Evolutionary conservation across 1,140 invertebrate genomes (phyloP).

Genomic region (Pseudomyrmex dendroicus): DNA sequence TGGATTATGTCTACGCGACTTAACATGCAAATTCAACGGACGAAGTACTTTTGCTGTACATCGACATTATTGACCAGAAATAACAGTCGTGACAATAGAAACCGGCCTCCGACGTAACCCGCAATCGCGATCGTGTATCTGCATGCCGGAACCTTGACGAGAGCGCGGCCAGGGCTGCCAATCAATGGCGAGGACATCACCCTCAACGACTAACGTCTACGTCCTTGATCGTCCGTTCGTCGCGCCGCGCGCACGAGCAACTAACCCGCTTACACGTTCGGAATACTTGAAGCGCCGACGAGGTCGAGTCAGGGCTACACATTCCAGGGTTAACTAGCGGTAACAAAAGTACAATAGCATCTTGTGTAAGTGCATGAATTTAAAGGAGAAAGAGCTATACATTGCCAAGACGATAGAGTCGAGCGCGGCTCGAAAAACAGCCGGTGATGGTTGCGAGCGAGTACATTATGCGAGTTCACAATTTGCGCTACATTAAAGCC

Average conservation of each 20-base stretch:
- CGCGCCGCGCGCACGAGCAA: slow-evolving; percentile 22
- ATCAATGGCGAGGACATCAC: slow-evolving; percentile 83
- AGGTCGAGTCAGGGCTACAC: slow-evolving; percentile 54
- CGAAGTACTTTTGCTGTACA: slow-evolving; percentile 21
- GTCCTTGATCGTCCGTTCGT: slow-evolving; percentile 72
- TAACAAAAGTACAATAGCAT: slow-evolving; percentile 59
- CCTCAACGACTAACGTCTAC: slow-evolving; percentile 75
- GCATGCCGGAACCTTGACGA: slow-evolving; percentile 66
- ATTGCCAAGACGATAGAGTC: background rate
- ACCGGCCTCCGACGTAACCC: slow-evolving; percentile 38
- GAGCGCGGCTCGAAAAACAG: background rate
- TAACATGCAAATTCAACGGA: background rate
- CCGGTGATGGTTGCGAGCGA: background rate
- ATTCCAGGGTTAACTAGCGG: slow-evolving; percentile 44
- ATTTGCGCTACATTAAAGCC: background rate
- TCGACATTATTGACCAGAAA: slow-evolving; percentile 42
- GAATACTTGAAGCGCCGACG: slow-evolving; percentile 46
- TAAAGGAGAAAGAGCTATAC: slow-evolving; percentile 53
- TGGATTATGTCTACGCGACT: background rate
- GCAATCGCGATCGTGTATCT: slow-evolving; percentile 54
- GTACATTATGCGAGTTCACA: background rate
- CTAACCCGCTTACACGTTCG: slow-evolving; percentile 46
- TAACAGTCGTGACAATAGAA: slow-evolving; percentile 44
- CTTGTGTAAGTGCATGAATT: slow-evolving; percentile 24
- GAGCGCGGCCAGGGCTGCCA: slow-evolving; percentile 77